Percentiles rank a stretch among this genome's conserved stretches.
phyloP scores from a whole-genome alignment of 2,113 vertebrate genomes.

The Cairina moschata region DNA sequence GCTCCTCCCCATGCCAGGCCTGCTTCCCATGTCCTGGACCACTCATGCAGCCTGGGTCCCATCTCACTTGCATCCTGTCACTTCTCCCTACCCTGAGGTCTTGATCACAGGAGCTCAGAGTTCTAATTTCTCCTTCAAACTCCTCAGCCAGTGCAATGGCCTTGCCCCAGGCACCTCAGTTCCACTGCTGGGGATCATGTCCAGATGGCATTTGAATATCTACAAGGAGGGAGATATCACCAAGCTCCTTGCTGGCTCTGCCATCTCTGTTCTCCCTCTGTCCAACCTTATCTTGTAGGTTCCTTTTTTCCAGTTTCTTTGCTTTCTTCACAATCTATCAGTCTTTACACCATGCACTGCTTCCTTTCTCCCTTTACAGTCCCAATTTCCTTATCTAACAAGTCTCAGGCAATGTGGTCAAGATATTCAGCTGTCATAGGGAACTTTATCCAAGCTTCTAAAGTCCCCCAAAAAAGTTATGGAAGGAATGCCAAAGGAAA shows the following conservation, averaged over 20 bases:
- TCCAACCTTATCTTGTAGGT: neutral
- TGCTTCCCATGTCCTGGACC: rapidly evolving
- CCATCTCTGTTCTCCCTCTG: neutral
- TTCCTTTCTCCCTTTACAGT: neutral
- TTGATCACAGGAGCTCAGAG: neutral
- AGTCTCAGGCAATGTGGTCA: neutral
- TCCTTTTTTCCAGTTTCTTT: neutral
- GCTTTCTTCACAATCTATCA: neutral
- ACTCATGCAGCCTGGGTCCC: rapidly evolving
- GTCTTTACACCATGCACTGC: neutral
- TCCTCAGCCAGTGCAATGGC: neutral
- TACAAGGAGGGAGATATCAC: neutral
- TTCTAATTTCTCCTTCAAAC: neutral
- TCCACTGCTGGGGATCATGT: neutral
- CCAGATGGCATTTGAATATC: neutral
- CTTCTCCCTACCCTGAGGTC: neutral
- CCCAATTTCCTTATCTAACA: neutral
- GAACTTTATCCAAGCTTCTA: neutral
- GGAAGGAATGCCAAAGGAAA: neutral
- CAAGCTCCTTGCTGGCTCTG: neutral
- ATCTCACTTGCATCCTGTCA: neutral
- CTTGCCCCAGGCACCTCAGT: neutral
- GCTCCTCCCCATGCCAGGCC: rapidly evolving
- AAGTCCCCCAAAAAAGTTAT: neutral
- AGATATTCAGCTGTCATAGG: neutral